Evolutionary conservation across 1,140 invertebrate genomes (phyloP), one percentile per base, ranked within the genome.

Genomic region (Cotesia typhae): DNA sequence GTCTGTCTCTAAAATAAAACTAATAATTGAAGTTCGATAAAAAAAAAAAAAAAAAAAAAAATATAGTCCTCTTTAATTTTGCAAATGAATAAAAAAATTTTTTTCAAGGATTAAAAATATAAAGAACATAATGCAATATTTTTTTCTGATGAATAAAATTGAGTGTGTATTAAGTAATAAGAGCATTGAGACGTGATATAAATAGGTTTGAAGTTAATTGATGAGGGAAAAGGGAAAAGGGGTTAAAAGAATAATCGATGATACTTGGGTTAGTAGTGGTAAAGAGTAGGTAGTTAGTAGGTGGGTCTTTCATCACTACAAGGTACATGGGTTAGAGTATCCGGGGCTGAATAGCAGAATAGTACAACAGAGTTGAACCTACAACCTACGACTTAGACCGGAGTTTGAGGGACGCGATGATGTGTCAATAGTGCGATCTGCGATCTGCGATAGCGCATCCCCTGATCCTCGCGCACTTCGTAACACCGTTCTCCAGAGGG

Each of bases 201-300:
- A 47, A 47, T 47, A 47, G 41, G 41, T 47, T 47, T 47, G 10
- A 61, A 38, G 41, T 37, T 41, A 66, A 53, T 59, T 41, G 75
- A 74, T 76, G 72, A 12, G 35, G 10, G 60, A 35, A 36, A 61
- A 4, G 60, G 9, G 35, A 61, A 71, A 78, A 77, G 70, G 67
- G 78, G 70, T 65, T 74, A 76, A 76, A 79, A 75, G 76, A 79
- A 79, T 80, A 80, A 80, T 80, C 78, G 78, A 80, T 74, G 64
- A 72, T 72, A 59, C 51, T 59, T 47, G n/a, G 60, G 20, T 61
- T 61, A 35, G 60, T 61, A 35, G 60, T 61, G 35, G 60, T 28
- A 0, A 35, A 61, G 60, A 10, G 35, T 37, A 61, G n/a, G 20
- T 14, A 57, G 53, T 17, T 57, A 17, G 20, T 14, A 57, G 53